Percentiles rank a stretch among this genome's conserved stretches.
These are phyloP conservation scores for Heliothis subflexa DNA, from an alignment of 1,140 invertebrate species.

Conservation along the genomic window DNA sequence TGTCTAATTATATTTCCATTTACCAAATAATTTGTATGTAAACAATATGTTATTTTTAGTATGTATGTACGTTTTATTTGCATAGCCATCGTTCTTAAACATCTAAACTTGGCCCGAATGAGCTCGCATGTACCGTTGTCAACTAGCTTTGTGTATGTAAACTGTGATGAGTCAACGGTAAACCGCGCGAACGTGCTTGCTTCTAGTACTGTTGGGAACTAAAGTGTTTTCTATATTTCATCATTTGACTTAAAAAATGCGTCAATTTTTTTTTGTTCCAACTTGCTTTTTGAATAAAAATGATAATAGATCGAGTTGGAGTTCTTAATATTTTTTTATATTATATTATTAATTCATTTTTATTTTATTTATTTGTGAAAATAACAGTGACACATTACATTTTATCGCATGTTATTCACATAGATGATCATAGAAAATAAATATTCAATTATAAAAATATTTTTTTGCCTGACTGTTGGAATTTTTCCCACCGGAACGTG, in stretches of 20 bases:
- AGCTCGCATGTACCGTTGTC: conserved; percentile 38
- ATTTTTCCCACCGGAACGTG: too few relatives aligned
- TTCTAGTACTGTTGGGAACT: neutral
- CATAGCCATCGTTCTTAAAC: neutral
- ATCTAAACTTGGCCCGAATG: conserved; percentile 16
- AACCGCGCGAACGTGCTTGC: conserved; percentile 48
- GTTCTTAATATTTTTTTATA: neutral
- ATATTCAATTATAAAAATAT: too few relatives aligned
- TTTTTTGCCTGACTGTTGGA: too few relatives aligned
- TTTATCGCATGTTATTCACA: too few relatives aligned
- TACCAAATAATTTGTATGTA: neutral
- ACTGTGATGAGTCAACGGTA: conserved; percentile 50
- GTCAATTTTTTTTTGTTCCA: neutral
- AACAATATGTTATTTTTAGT: neutral
- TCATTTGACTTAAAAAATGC: too few relatives aligned
- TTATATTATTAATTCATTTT: too few relatives aligned
- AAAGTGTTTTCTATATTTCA: neutral
- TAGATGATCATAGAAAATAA: too few relatives aligned
- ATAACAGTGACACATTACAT: too few relatives aligned
- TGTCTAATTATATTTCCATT: neutral
- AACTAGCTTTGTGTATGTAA: conserved; percentile 42
- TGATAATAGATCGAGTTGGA: too few relatives aligned
- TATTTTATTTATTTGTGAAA: too few relatives aligned
- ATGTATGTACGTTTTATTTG: neutral
- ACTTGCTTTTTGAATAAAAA: too few relatives aligned